These are phyloP conservation scores for Xanthorhoe designata DNA, from an alignment of 2,888 invertebrate genomes.

Conservation along the genomic window DNA sequence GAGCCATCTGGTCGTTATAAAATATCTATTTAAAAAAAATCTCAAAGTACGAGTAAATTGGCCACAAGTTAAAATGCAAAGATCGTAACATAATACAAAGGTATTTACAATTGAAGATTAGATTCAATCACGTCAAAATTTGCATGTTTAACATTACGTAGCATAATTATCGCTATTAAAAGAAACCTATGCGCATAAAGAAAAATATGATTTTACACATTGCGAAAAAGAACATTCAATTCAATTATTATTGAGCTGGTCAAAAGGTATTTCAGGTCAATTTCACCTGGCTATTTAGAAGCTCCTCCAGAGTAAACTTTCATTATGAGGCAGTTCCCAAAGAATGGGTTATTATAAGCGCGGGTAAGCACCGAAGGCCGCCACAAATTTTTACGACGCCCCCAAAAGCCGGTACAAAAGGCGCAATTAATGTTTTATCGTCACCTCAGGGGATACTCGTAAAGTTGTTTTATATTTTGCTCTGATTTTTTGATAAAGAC, in stretches of 20 bases:
- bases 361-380: slow-evolving; percentile 42
- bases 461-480: slow-evolving; percentile 44
- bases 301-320: slow-evolving; percentile 19
- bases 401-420: slow-evolving; percentile 47
- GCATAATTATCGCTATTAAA: too few relatives aligned
- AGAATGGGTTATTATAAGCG: slow-evolving; percentile 39
- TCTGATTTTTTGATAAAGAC: slow-evolving; percentile 36
- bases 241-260: not conserved
- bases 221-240: too few relatives aligned
- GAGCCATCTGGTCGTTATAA: too few relatives aligned
- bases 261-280: not conserved
- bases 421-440: slow-evolving; percentile 55
- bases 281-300: slow-evolving; percentile 21
- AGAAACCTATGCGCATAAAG: too few relatives aligned
- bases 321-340: slow-evolving; percentile 22
- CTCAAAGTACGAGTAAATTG: too few relatives aligned
- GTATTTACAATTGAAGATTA: too few relatives aligned
- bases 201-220: too few relatives aligned
- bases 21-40: too few relatives aligned
- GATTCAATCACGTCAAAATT: too few relatives aligned
- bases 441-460: slow-evolving; percentile 48
- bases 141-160: too few relatives aligned
- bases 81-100: too few relatives aligned
- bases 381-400: slow-evolving; percentile 52
- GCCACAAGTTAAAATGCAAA: too few relatives aligned